These are phyloP conservation scores for Pocillopora meandrina DNA, from an alignment of 92 coral and sea anemone species.

Conservation along the genomic window DNA sequence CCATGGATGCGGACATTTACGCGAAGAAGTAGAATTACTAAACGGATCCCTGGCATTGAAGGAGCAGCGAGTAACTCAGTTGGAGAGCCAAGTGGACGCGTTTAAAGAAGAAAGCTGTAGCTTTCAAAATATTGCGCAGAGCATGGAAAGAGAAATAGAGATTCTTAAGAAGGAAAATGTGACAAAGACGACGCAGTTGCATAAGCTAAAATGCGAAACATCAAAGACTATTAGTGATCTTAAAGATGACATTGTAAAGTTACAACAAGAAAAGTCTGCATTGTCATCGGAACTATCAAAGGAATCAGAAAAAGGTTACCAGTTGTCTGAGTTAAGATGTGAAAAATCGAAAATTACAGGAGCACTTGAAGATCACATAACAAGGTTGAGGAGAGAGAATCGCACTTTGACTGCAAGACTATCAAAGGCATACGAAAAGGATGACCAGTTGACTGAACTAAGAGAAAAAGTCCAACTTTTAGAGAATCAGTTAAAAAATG, in stretches of 20 bases:
- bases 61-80: background rate
- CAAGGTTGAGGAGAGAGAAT: background rate
- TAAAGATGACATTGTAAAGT: background rate
- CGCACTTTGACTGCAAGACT: too few species aligned
- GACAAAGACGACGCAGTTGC: background rate
- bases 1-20: conserved; percentile 3
- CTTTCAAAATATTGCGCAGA: background rate
- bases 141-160: background rate
- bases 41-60: conserved; percentile 4
- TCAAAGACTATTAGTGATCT: background rate
- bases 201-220: background rate
- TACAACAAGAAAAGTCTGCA: background rate
- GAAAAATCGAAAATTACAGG: background rate
- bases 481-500: background rate
- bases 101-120: too few species aligned
- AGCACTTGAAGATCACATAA: background rate
- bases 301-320: conserved; percentile 1
- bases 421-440: too few species aligned
- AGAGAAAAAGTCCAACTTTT: background rate
- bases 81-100: background rate
- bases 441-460: too few species aligned
- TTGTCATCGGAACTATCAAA: background rate
- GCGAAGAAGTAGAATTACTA: conserved; percentile 3
- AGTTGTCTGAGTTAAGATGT: background rate
- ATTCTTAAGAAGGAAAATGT: background rate